A percentile compares a stretch with the other conserved stretches of the same genome.
Conservation (phyloP, 2,113 vertebrate genomes). For the Calonectris borealis region DNA sequence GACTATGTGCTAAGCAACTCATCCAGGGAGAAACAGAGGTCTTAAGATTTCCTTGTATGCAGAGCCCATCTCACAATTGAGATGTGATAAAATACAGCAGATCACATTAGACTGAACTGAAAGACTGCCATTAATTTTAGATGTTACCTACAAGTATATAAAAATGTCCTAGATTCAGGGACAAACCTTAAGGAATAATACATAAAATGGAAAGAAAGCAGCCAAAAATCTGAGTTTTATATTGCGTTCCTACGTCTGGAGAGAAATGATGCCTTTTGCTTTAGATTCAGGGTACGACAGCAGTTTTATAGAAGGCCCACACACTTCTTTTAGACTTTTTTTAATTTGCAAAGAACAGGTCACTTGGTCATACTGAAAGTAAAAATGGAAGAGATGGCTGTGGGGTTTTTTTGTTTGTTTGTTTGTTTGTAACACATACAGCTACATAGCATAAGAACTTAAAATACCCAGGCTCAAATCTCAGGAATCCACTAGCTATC, state of each 20-base stretch:
- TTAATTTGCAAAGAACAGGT: not conserved
- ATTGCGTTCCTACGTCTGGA: not conserved
- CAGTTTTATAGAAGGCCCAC: not conserved
- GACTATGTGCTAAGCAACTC: not conserved
- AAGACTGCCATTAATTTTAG: constrained; percentile 33
- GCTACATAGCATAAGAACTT: not conserved
- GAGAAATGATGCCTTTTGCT: not conserved
- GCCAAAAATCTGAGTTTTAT: constrained; percentile 16
- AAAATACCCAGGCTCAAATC: not conserved
- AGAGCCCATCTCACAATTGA: not conserved
- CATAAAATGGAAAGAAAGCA: constrained; percentile 19
- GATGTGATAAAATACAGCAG: constrained; percentile 9
- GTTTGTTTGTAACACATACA: not conserved
- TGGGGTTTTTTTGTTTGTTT: not conserved
- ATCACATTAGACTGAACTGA: constrained; percentile 7
- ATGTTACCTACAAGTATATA: constrained; percentile 22
- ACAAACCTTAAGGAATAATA: constrained; percentile 33
- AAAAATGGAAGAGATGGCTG: not conserved
- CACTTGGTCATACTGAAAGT: not conserved
- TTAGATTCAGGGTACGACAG: not conserved
- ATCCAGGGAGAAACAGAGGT: not conserved
- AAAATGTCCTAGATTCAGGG: constrained; percentile 35
- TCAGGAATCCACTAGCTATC: not conserved
- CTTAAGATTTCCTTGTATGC: not conserved
- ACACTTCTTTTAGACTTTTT: not conserved